Conservation (phyloP, 1,140 invertebrate species). For the Euura lappo region DNA sequence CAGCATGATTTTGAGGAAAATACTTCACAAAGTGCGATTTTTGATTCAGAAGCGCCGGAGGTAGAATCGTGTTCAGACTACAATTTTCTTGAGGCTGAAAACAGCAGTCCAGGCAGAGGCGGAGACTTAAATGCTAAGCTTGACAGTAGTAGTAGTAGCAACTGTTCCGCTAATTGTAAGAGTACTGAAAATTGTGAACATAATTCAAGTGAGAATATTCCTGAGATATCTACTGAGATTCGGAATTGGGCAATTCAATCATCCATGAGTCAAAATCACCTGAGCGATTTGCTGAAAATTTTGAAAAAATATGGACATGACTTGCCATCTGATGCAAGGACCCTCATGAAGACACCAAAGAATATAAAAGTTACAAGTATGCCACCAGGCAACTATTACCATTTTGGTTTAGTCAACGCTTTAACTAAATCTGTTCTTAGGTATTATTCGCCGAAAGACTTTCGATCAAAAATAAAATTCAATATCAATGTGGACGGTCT, state of each 20-base stretch:
- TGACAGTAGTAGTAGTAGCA: background rate
- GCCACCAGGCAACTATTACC: conserved; percentile 15
- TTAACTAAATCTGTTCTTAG: conserved; percentile 16
- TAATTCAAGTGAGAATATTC: background rate
- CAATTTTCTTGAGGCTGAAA: background rate
- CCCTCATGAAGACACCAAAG: conserved; percentile 20
- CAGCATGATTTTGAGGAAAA: background rate
- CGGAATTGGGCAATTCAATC: conserved; percentile 15
- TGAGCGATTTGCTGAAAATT: background rate
- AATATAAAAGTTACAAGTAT: conserved; percentile 7
- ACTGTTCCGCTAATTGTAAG: background rate
- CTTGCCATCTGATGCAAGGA: conserved; percentile 18
- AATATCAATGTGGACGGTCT: conserved; percentile 25
- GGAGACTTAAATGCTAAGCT: background rate
- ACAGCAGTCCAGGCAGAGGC: background rate
- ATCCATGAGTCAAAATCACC: conserved; percentile 12
- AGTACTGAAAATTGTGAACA: background rate
- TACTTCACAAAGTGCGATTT: background rate
- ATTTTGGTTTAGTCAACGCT: conserved; percentile 19
- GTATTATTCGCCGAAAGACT: conserved; percentile 15
- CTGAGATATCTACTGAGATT: background rate
- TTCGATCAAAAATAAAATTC: conserved; percentile 11
- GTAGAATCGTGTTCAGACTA: background rate
- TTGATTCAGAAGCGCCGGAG: background rate
- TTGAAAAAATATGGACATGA: conserved; percentile 20